A percentile compares a stretch with the other conserved stretches of the same genome.
These are phyloP conservation scores for Catalaphyllia jardinei DNA, from an alignment of 64 coral and sea anemone genomes.

Conservation along the genomic window DNA sequence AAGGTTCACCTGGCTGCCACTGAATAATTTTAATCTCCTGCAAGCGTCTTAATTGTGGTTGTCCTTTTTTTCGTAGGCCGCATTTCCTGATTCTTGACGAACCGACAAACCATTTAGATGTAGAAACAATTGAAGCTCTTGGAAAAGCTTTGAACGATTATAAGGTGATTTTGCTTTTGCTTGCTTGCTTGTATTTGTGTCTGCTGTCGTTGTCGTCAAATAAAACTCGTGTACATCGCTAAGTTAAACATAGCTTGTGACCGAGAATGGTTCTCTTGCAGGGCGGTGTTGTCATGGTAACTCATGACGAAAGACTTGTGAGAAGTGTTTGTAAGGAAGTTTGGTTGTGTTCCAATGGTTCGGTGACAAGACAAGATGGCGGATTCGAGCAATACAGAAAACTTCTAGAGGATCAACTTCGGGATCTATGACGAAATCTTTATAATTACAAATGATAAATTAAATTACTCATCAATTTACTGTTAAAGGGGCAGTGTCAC, in stretches of 20 bases:
- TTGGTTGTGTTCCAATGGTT: slow-evolving; percentile 52
- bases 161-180: slow-evolving; percentile 23
- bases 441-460: not conserved
- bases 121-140: slow-evolving; percentile 85
- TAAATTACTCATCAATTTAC: not conserved
- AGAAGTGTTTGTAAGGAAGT: slow-evolving; percentile 66
- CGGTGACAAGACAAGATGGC: slow-evolving; percentile 54
- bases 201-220: not conserved
- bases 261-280: not conserved
- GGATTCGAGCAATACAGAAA: slow-evolving; percentile 66
- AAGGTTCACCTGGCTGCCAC: not conserved
- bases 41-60: not conserved
- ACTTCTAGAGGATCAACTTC: slow-evolving; percentile 57
- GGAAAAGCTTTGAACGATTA: slow-evolving; percentile 59
- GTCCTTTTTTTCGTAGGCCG: slow-evolving; percentile 39
- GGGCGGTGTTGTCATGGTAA: slow-evolving; percentile 69
- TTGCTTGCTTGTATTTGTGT: not conserved
- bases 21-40: not conserved
- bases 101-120: slow-evolving; percentile 84
- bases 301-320: slow-evolving; percentile 63
- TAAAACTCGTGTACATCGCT: too few relatives aligned
- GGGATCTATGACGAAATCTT: slow-evolving; percentile 28
- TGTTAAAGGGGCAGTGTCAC: too few relatives aligned
- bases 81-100: slow-evolving; percentile 83
- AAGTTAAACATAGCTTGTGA: too few relatives aligned